phyloP scores from a whole-genome alignment of 2,888 invertebrate species.

The Epistrophella euchroma region DNA sequence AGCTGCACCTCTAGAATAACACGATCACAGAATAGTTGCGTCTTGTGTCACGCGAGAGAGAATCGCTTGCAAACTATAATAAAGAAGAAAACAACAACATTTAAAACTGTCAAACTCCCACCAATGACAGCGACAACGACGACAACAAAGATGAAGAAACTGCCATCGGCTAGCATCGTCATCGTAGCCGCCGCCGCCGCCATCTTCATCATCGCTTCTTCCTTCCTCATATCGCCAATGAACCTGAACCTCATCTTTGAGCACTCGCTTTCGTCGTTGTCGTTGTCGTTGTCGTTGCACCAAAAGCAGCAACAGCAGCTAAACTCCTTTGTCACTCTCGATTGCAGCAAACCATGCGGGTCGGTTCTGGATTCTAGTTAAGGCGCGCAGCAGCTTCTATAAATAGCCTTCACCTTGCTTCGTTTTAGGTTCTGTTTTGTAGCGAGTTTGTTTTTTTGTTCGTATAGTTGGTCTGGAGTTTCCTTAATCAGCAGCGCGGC shows the following conservation, averaged over 20 bases:
- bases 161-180: slow-evolving; percentile 16
- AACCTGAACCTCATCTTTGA: slow-evolving; percentile 69
- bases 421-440: slow-evolving; percentile 26
- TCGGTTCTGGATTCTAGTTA: slow-evolving; percentile 70
- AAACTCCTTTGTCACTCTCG: slow-evolving; percentile 73
- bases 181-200: slow-evolving; percentile 9
- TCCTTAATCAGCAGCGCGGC: slow-evolving; percentile 69
- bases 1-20: slow-evolving; percentile 48
- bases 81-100: slow-evolving; percentile 13
- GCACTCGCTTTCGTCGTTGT: slow-evolving; percentile 9
- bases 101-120: slow-evolving; percentile 68
- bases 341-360: slow-evolving; percentile 64
- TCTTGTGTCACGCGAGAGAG: slow-evolving; percentile 41
- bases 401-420: slow-evolving; percentile 74
- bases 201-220: slow-evolving; percentile 57
- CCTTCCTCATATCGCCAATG: slow-evolving; percentile 69
- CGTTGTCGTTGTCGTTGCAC: background rate
- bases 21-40: slow-evolving; percentile 48
- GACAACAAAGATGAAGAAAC: slow-evolving; percentile 3
- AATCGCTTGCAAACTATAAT: background rate
- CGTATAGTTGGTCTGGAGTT: slow-evolving; percentile 55
- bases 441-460: slow-evolving; percentile 21
- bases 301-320: slow-evolving; percentile 26
- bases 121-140: slow-evolving; percentile 23
- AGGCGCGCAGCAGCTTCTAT: slow-evolving; percentile 56